Evolutionary conservation across 1,140 invertebrate species (phyloP), one percentile per base, ranked within the genome.

Genomic region (Drepana arcuata): DNA sequence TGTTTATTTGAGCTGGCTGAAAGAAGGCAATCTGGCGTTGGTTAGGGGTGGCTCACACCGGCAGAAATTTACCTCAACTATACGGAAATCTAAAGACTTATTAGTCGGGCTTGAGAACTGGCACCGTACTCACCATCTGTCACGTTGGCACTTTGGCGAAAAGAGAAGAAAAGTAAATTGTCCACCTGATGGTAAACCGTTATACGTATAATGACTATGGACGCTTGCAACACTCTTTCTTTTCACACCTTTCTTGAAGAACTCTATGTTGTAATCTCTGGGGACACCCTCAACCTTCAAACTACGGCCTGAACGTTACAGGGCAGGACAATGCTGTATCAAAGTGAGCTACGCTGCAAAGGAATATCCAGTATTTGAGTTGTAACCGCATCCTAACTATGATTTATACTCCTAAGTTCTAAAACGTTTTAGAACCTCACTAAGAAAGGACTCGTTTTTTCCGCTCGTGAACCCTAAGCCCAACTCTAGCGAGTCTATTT

Each of bases 11-110:
- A 54, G 63, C 64, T 66, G 66, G 44, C 54, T 67, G 75, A 80
- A 80, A 80, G 75, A 80, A 80, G 72, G 70, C 71, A 80, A 77
- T 77, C 70, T 80, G 75, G 70, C 34, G 54, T 67, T 61, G 10
- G 42, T 65, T 50, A 71, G 50, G 59, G 45, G 9, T 14, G 28
- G 47, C 42, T 11, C 47, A 47, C 36, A 62, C 25, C 24, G 16
- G 25, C 27, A 18, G 6, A 23, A 51, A 47, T 16, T 16, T 38
- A 39, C 37, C 2, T 4, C 4, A 35, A 1, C 4, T 21, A 21
- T 4, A 21, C 4, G 18, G 9, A 21, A 5, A 5, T 21, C 9
- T 21, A 21, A 21, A 21, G 18, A 21, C 4, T 5, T 21, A 5
- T 21, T 21, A 21, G 4, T 9, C 18, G n/a, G n/a, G n/a, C n/a